Evolutionary conservation across 2,797 vertebrate species (phyloP), one percentile per base, ranked within the genome.

Genomic region (Crypturellus tataupa): DNA sequence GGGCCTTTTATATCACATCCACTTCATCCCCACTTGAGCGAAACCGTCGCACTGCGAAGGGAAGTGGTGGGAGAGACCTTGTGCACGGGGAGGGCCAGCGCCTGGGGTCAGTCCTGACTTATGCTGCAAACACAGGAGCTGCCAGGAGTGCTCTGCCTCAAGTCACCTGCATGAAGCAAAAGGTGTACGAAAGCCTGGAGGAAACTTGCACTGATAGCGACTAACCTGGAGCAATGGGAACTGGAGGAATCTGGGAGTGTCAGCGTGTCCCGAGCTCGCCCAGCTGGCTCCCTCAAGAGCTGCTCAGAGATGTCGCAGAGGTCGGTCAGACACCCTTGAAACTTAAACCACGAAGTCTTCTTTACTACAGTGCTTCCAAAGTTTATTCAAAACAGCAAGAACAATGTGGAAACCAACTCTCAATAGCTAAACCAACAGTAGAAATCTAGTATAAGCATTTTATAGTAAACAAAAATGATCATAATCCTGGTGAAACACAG

Each of bases 241-340:
- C 77, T 4, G 83, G 77, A 90, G 40, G 87, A 83, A 80, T 85
- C 64, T 55, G 35, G 71, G 87, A 93, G 85, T 80, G 83, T 39
- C 70, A 69, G 49, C 25, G 37, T 79, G 7, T 76, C 39, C 77
- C 76, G 5, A 16, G 67, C 15, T 37, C 35, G 12, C 31, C 70
- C 46, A 0, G 0, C 67, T 64, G 40, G 31, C 39, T 64, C 46
- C 55, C 58, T 80, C 63, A 53, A 59, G 51, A 58, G 31, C 53
- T n/a, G 42, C 8, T 79, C 63, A 81, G 79, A 53, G 67, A 59
- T 10, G 39, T 86, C 84, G 47, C 70, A 63, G 82, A 65, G 33
- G 29, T 46, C 56, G 44, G 58, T 7, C 24, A 78, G 79, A 16
- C 55, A 78, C 51, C 62, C 69, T 58, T 58, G 72, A 62, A 40